phyloP scores from a whole-genome alignment of 2,113 vertebrate genomes.

The Falcunculus frontatus region DNA sequence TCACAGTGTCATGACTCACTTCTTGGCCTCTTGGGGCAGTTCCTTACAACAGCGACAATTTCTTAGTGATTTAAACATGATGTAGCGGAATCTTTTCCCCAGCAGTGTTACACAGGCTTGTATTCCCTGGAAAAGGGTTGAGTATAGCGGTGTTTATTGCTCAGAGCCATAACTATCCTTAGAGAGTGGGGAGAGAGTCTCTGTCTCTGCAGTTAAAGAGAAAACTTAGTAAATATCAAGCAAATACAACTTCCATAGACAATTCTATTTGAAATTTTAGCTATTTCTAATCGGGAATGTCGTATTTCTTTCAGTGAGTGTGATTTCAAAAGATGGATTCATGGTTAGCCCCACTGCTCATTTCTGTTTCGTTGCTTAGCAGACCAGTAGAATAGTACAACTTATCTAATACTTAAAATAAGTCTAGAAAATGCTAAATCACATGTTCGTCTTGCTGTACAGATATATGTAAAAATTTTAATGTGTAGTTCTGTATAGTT shows the following conservation, averaged over 20 bases:
- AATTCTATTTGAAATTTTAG: background rate
- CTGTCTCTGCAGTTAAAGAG: background rate
- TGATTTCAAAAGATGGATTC: background rate
- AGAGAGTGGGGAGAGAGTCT: background rate
- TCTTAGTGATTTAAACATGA: background rate
- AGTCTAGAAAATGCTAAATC: background rate
- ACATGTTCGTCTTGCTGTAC: background rate
- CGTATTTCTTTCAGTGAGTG: background rate
- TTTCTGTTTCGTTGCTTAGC: background rate
- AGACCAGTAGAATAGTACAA: accelerated
- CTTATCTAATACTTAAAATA: background rate
- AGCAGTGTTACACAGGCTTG: background rate
- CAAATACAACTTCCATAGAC: background rate
- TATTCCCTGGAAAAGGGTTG: background rate
- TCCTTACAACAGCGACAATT: background rate
- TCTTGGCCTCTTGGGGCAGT: background rate
- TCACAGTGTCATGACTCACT: background rate
- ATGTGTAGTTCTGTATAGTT: background rate
- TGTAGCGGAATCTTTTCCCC: background rate
- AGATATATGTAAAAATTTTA: background rate
- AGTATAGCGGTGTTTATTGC: background rate
- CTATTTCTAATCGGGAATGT: background rate
- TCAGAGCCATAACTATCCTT: background rate
- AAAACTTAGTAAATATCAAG: background rate
- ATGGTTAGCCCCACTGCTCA: background rate